Evolutionary conservation across 1,140 invertebrate species (phyloP), one percentile per base, ranked within the genome.

Genomic region (Ceratina japonica): DNA sequence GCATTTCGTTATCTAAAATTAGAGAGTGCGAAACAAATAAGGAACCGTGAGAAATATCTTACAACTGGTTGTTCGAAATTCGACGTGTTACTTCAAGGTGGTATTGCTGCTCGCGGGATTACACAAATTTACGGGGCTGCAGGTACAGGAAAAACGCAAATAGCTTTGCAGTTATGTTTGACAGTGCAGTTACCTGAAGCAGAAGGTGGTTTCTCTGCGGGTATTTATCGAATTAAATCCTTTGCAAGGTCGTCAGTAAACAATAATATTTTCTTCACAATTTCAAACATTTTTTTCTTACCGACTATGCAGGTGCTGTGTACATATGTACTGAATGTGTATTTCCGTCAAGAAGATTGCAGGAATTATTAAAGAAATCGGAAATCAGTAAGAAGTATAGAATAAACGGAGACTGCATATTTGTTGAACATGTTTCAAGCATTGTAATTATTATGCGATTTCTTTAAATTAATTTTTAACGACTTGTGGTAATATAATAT

Each of bases 51-150:
- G 73, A 87, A 71, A 49, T 92, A 87, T 86, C 71, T 96, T 61
- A 93, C 93, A 63, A 94, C 93, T 80, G 95, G 95, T n/a, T 96
- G 95, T 88, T 24, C 73, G 20, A 86, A 88, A 37, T 89, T 97
- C 68, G 95, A 97, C 90, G 82, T 87, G 31, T 88, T 94, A 75
- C 91, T 96, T 37, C 88, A 91, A 85, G 97, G 97, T 51, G 97
- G 97, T n/a, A 93, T 98, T 68, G 91, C 94, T 37, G 93, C 92
- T 75, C 93, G 94, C 75, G 95, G 96, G 24, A 94, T 98, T 18
- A 97, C 96, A 64, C 97, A 98, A 93, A 94, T 98, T 87, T 95
- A 94, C 91, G 97, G 97, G 16, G 95, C 95, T 89, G 96, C 96
- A 91, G 96, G 96, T 12, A 94, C 93, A 85, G 97, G 97, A 20